Base-by-base conservation (phyloP, 2,113 vertebrate species). In the Polypterus bichir region DNA sequence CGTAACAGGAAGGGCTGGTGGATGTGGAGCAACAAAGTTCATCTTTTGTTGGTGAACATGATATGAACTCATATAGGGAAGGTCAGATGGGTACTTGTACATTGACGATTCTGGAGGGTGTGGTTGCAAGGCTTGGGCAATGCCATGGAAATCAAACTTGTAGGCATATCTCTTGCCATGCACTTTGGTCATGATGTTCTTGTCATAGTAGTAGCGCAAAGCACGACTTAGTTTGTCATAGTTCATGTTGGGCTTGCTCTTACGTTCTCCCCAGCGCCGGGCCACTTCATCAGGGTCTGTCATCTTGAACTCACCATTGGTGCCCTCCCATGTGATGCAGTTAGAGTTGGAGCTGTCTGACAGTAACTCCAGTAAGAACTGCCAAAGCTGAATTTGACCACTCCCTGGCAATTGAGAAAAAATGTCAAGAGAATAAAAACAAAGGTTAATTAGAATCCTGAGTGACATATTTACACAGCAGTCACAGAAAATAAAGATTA, bases 171-270 rank as follows among this genome's bases (percentile, higher is more conserved):
- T 86, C 70, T 93, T 93, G 64, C 91, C 91, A 0, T 93, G 91
- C 61, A 93, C 91, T 61, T 93, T 93, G 81, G 91, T 93, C 91
- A 93, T 93, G 81, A 93, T 93, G 76, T 93, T 93, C 74, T 93
- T 93, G 75, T 93, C 91, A 0, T 92, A 92, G 73, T 92, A 92
- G 76, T 92, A 92, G 67, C 91, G 91, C 51, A 92, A 82, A 1
- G 91, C 91, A 0, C 91, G 88, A 72, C 91, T 92, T 60, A 92
- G 88, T 68, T 92, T 92, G 66, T 92, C 91, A 3, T 93, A 93
- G 86, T 93, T 93, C 91, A 93, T 92, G 73, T 93, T 91, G 70
- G 91, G 91, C 27, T 93, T 93, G 79, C 89, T 89, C 53, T 92
- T 93, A 3, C 91, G 62, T 65, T 88, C 91, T 0, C 91, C 90